phyloP scores from a whole-genome alignment of 2,888 invertebrate species.

The Crocallis elinguaria region DNA sequence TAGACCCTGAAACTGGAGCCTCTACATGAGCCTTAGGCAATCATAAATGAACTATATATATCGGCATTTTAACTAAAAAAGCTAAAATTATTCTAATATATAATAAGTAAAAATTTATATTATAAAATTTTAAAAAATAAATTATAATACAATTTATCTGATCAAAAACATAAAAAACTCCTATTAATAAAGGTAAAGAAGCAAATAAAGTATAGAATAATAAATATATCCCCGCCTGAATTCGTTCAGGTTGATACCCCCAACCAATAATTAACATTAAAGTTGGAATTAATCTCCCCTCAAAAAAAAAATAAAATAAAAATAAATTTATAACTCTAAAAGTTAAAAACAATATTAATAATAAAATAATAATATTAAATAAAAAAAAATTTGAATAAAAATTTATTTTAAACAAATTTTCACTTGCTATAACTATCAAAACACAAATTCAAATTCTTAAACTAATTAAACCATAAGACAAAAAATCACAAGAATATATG shows the following conservation, averaged over 20 bases:
- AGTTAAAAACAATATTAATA: constrained; percentile 82
- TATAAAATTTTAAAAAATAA: constrained; percentile 77
- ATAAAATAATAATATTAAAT: constrained; percentile 79
- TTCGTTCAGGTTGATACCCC: constrained; percentile 88
- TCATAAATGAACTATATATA: constrained; percentile 89
- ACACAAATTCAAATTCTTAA: constrained; percentile 86
- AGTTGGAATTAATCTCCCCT: constrained; percentile 87
- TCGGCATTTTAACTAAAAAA: constrained; percentile 90
- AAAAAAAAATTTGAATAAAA: constrained; percentile 81
- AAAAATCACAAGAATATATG: constrained; percentile 77
- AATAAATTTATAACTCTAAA: constrained; percentile 86
- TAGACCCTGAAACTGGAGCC: constrained; percentile 89
- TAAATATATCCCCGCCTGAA: constrained; percentile 87
- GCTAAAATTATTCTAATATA: constrained; percentile 84
- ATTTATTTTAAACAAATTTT: constrained; percentile 69
- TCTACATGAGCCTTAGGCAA: constrained; percentile 91
- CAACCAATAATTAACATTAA: constrained; percentile 88
- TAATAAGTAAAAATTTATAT: constrained; percentile 71
- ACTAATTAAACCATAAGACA: constrained; percentile 83
- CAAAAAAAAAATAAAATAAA: constrained; percentile 90
- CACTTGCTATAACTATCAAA: constrained; percentile 85
- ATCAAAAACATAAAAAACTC: constrained; percentile 81
- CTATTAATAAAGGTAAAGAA: constrained; percentile 86
- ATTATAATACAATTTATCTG: constrained; percentile 77
- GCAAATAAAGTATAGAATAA: constrained; percentile 89